These are phyloP conservation scores for Heliconius melpomene DNA, from an alignment of 1,140 invertebrate genomes.

Conservation along the genomic window DNA sequence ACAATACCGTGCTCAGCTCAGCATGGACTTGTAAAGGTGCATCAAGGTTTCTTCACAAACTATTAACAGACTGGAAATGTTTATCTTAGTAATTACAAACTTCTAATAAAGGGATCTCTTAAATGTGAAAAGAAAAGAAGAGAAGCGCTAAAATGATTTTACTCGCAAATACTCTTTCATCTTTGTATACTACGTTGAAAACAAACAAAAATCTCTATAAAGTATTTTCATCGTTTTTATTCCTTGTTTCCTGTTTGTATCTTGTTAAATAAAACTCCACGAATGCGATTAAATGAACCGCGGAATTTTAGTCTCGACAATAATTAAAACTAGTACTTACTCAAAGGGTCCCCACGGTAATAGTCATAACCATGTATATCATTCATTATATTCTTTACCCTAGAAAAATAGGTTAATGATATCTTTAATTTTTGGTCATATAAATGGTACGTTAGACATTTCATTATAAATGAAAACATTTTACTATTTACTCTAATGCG, in stretches of 20 bases:
- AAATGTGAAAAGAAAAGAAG: background rate
- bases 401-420: background rate
- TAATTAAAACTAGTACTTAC: background rate
- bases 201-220: background rate
- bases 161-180: background rate
- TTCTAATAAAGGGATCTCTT: slow-evolving; percentile 17
- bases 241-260: too few species aligned
- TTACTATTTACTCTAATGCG: too few species aligned
- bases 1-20: background rate
- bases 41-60: slow-evolving; percentile 11
- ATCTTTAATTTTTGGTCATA: too few species aligned
- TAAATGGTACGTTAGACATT: too few species aligned
- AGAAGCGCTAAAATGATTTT: background rate
- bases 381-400: too few species aligned
- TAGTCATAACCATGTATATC: too few species aligned
- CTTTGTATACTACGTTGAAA: background rate
- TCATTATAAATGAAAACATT: too few species aligned
- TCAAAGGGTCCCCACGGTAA: background rate
- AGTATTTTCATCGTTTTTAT: background rate
- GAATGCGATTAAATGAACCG: background rate
- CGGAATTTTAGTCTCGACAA: background rate
- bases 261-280: too few species aligned
- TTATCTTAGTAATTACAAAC: slow-evolving; percentile 31
- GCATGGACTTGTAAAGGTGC: slow-evolving; percentile 15
- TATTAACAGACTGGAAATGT: slow-evolving; percentile 18